Base-by-base conservation (phyloP, 2,797 vertebrate genomes). In the Chloroceryle inda region DNA sequence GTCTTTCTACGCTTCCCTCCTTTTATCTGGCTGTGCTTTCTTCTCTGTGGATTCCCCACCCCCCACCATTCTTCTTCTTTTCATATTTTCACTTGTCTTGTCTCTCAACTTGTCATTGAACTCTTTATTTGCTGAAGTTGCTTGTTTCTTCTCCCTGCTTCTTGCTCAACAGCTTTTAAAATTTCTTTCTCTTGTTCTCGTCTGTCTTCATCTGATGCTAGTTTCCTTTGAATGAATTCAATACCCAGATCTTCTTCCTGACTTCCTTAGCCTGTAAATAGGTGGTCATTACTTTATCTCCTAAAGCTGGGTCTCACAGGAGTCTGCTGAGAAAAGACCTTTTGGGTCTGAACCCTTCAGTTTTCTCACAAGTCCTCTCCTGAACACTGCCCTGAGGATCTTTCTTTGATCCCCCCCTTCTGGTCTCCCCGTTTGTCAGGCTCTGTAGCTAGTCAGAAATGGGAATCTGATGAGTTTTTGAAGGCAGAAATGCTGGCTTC, bases 241-340 rank as follows among this genome's bases (percentile, higher is more conserved):
- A 0, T 67, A 20, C 27, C 21, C 15, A 59, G 13, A 14, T 89
- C 55, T 12, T 80, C 33, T 53, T 86, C 17, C 20, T 86, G 24
- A 19, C 15, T 82, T 79, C 11, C 1, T 2, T 1, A 68, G 22
- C 3, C 11, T 89, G 72, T 75, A 45, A 42, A 13, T 18, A 42
- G 10, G 3, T 37, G 6, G 12, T 71, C 22, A 16, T 50, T 56
- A 26, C 13, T 89, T 77, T 29, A 29, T 13, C 7, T 68, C 17
- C 38, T 53, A 1, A 86, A 75, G 11, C 0, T 62, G 10, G 22
- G 6, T 56, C 24, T 75, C 23, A 5, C 0, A 45, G 15, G 38
- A 66, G 11, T 84, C 81, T 5, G 5, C 42, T 73, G 40, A 77
- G 63, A 49, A 63, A 19, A 82, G 13, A 52, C 15, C 7, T 6